Evolutionary conservation across 1,140 invertebrate species (phyloP), one percentile per base, ranked within the genome.

Genomic region (Trichogramma pretiosum): DNA sequence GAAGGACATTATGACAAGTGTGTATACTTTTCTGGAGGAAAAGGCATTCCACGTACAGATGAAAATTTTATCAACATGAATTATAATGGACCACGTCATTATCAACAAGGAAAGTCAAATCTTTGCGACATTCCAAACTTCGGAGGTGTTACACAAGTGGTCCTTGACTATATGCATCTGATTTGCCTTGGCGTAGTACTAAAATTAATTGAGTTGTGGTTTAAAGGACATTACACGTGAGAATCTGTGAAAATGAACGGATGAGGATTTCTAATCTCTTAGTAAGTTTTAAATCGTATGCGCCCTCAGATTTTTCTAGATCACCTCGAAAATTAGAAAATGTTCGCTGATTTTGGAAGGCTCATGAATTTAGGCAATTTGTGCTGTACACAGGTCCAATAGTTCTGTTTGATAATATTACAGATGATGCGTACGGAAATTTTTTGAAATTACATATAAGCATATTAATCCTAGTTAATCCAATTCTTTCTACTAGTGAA

Each of bases 381-480:
- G 9, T 35, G 9, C 18, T 35, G 18, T 35, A 35, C 10, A n/a
- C 18, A 9, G 14, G 3, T 35, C 3, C 8, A 35, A 14, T 35
- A 0, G 14, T 35, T 5, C n/a, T n/a, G n/a, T n/a, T n/a, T n/a
- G n/a, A n/a, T n/a, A n/a, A n/a, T n/a, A n/a, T n/a, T n/a, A 9
- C 3, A 14, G 33, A 35, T 35, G 33, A 14, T 3, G 4, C 9
- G 2, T 16, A 35, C 9, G 9, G 3, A 14, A 14, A 37, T 21
- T 23, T 33, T 33, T 43, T 43, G 21, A 33, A 19, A 21, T 43
- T 44, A 3, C 42, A 32, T 23, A 18, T 32, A 32, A 21, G 19
- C 1, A 21, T 34, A 5, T 10, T 1, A 5, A 44, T 44, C 8
- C 16, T 35, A 34, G 51, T 60, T 75, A 75, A 81, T 46, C 81